Evolutionary conservation across 2,797 vertebrate species (phyloP).

Genomic region (Ptychobarbus kaznakovi): DNA sequence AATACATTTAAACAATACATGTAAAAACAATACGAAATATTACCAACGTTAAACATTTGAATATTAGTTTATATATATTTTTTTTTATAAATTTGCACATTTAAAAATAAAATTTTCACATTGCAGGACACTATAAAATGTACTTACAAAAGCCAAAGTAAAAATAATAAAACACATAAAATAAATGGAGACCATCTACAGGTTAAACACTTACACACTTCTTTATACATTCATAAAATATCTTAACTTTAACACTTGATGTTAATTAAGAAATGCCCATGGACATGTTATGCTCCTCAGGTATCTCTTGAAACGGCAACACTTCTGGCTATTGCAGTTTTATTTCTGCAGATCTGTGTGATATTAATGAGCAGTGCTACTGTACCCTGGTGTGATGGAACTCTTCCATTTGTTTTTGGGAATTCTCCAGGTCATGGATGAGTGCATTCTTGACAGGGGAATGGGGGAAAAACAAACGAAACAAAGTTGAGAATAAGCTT

Average conservation of each 20-base stretch:
- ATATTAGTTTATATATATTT: background rate
- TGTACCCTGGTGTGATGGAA: conserved; percentile 90
- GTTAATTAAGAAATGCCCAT: background rate
- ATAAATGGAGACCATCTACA: background rate
- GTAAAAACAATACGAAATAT: no score
- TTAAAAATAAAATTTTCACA: background rate
- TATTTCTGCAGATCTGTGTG: background rate
- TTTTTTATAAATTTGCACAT: background rate
- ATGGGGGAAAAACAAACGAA: background rate
- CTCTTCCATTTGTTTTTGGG: conserved; percentile 93
- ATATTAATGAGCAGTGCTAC: background rate
- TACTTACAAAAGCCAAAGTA: background rate
- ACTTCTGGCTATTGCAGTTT: background rate
- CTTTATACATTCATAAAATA: background rate
- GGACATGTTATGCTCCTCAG: background rate
- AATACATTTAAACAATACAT: no score
- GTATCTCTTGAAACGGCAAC: background rate
- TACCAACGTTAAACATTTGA: no score
- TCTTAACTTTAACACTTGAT: background rate
- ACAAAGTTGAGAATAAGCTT: conserved; percentile 20
- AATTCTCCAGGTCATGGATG: conserved; percentile 93
- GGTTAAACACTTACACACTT: background rate
- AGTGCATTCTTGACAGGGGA: conserved; percentile 84
- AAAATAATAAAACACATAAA: background rate
- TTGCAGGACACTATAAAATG: background rate